A percentile compares a stretch with the other conserved stretches of the same genome.
Evolutionary conservation across 2,113 vertebrate species (phyloP).

Genomic region (Romanogobio albipinnatus): DNA sequence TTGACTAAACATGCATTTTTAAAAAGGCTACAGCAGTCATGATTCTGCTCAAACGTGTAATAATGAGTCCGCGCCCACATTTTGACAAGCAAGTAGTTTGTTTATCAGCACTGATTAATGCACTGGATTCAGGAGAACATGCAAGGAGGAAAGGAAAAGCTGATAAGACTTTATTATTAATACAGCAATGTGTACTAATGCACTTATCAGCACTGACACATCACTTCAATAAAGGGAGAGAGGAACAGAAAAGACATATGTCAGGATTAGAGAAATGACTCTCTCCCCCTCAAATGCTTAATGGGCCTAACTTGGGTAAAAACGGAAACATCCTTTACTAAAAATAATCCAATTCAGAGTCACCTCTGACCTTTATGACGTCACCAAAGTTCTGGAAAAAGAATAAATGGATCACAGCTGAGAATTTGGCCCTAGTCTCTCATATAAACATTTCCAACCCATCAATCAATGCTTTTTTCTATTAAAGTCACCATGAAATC

Average conservation of each 20-base stretch:
- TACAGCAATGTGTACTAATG: neutral
- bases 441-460: neutral
- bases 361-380: neutral
- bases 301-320: neutral
- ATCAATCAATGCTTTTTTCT: neutral
- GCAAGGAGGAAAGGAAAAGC: conserved; percentile 20
- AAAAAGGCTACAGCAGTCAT: neutral
- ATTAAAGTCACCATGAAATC: no score
- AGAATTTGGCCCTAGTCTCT: neutral
- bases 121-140: neutral
- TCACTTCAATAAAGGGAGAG: conserved; percentile 13
- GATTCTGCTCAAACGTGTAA: conserved; percentile 3
- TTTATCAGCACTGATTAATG: conserved; percentile 20
- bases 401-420: conserved; percentile 45
- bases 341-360: conserved; percentile 33
- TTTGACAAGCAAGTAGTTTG: neutral
- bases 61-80: neutral
- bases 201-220: conserved; percentile 44
- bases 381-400: conserved; percentile 44
- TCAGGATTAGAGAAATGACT: neutral
- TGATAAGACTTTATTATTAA: conserved; percentile 12
- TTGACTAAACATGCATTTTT: conserved; percentile 1
- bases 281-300: neutral
- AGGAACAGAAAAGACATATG: conserved; percentile 31
- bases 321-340: conserved; percentile 14